Evolutionary conservation across 2,888 invertebrate genomes (phyloP), one percentile per base, ranked within the genome.

Genomic region (Caenorhabditis japonica): DNA sequence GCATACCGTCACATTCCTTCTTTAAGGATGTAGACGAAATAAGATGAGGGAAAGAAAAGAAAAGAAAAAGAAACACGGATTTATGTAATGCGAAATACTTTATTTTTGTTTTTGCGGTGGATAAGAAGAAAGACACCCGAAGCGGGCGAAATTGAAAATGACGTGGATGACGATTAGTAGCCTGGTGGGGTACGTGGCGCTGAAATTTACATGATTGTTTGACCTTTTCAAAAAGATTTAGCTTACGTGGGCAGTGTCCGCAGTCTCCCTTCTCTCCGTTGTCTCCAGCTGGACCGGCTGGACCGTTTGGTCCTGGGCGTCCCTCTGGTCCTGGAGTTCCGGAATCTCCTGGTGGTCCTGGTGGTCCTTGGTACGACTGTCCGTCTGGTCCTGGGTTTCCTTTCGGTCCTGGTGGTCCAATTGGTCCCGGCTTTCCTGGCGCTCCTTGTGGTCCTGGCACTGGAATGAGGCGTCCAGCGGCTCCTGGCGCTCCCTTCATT

Each of bases 401-500:
- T 72, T 74, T 82, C 69, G 81, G 81, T 66, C 82, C 82, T 51
- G 80, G 79, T 41, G 82, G 81, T 79, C 82, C 82, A 17, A 70
- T 59, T 52, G 79, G 78, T 79, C 82, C 82, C 15, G 71, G 61
- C 73, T 79, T 77, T 77, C 82, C 82, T 64, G 82, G 78, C 53
- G 82, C 76, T 69, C 82, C 82, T 52, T 80, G 79, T 55, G 82
- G 82, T 73, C 82, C 82, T 66, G 82, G 82, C 41, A 82, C 81
- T 43, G 82, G 82, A 62, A 82, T 82, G 68, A 82, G 82, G 36
- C 82, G 66, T 69, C 82, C 82, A 51, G 77, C 70, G 43, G 77
- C 77, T 73, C 82, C 82, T 58, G 82, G 82, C 41, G 82, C 82
- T 75, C 82, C 82, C 66, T 81, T 78, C 82, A 81, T 81, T 73